phyloP scores from a whole-genome alignment of 2,797 vertebrate genomes.

The Macroramphosus scolopax region DNA sequence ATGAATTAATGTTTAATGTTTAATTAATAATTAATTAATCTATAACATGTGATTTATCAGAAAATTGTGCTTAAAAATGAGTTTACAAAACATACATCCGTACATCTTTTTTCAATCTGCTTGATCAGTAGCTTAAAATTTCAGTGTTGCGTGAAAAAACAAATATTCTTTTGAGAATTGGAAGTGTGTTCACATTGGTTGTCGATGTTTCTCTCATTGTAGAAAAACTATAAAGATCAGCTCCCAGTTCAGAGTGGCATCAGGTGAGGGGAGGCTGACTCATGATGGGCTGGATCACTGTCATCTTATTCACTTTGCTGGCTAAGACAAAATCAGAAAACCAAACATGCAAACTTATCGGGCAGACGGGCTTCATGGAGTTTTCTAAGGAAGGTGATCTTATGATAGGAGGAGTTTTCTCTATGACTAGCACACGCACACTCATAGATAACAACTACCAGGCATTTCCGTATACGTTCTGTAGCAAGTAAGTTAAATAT shows the following conservation, averaged over 20 bases:
- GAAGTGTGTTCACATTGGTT: conserved; percentile 19
- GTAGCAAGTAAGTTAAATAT: conserved; percentile 45
- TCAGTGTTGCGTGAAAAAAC: conserved; percentile 1
- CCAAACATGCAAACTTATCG: conserved; percentile 57
- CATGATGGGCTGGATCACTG: conserved; percentile 50
- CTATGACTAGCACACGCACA: conserved; percentile 41
- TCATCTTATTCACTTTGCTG: conserved; percentile 53
- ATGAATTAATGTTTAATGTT: no score
- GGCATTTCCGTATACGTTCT: conserved; percentile 43
- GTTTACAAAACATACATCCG: no score
- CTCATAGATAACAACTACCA: conserved; percentile 39
- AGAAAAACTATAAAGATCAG: conserved; percentile 44
- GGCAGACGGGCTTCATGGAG: conserved; percentile 55
- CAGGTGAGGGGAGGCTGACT: conserved; percentile 26
- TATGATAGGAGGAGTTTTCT: conserved; percentile 67
- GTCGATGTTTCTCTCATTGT: conserved; percentile 1
- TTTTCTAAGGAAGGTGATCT: conserved; percentile 68
- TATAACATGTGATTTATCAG: no score
- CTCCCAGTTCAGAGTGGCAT: not conserved
- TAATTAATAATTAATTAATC: no score
- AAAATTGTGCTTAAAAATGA: no score
- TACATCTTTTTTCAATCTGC: no score
- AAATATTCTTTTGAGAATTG: conserved; percentile 29
- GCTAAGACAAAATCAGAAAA: conserved; percentile 45
- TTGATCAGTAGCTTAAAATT: no score